Conservation (phyloP, 2,113 vertebrate genomes). For the Tauraco erythrolophus region DNA sequence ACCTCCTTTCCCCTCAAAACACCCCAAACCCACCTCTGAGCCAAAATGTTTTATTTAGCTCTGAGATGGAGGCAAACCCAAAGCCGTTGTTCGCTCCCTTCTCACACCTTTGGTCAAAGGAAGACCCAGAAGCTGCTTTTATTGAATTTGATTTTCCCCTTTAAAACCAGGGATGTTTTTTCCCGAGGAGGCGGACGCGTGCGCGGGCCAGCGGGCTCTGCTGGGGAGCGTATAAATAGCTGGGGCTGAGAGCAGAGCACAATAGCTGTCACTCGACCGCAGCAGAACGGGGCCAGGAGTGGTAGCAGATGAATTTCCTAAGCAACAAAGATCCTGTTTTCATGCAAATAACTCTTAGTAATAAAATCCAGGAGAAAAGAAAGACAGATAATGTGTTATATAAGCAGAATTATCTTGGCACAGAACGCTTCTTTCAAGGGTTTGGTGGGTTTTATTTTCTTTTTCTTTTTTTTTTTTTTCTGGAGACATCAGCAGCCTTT, state of each 20-base stretch:
- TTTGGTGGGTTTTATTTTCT: neutral
- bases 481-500: neutral
- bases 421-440: slow-evolving; percentile 11
- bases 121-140: neutral
- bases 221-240: neutral
- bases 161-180: neutral
- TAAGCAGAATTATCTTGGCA: slow-evolving; percentile 58
- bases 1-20: neutral
- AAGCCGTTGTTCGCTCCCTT: fast-evolving
- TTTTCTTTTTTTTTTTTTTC: neutral
- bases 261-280: slow-evolving; percentile 24
- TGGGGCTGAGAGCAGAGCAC: neutral
- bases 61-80: neutral
- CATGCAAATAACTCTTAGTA: slow-evolving; percentile 65
- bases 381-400: slow-evolving; percentile 44
- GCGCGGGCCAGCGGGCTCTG: neutral
- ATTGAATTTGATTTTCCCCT: neutral
- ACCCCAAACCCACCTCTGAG: neutral
- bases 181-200: neutral
- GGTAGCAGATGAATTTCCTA: slow-evolving; percentile 51
- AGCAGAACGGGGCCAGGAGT: neutral
- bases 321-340: slow-evolving; percentile 61
- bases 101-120: fast-evolving
- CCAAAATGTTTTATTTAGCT: fast-evolving
- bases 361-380: slow-evolving; percentile 44